Evolutionary conservation across 2,113 vertebrate genomes (phyloP), one percentile per base, ranked within the genome.

Genomic region (Corapipo altera): DNA sequence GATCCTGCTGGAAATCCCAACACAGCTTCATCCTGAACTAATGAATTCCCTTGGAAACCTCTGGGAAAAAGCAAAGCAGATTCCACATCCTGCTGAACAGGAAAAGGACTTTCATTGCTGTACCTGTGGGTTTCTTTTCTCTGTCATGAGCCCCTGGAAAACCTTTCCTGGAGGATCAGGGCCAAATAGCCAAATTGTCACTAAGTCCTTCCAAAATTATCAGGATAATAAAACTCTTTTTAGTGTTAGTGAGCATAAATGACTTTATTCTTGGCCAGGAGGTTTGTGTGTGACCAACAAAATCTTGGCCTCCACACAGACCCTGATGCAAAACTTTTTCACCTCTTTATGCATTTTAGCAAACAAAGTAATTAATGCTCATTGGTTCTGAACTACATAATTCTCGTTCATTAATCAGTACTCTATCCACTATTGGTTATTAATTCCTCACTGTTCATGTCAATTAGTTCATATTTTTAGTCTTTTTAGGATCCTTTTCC

Each of bases 81-180:
- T 5, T 30, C 4, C 1, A 46, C 1, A 2, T 55, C 44, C 58
- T 35, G 70, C 57, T 52, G 55, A 79, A 49, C 0, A 3, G 48
- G 30, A 51, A 24, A 76, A 58, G 12, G 18, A 32, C 61, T 70
- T 66, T 22, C 1, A 0, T 11, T 43, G 39, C 41, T 80, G 66
- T 19, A 41, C 10, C 48, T 89, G 72, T 4, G 35, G 49, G 24
- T n/a, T 21, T 51, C 46, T n/a, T 24, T 41, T 33, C 59, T 70
- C 51, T 67, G 12, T 37, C 37, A 20, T 7, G 14, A 81, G 35
- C 33, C 39, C 70, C 54, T 3, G 5, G 54, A 66, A 92, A 81
- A 14, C 10, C 43, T 27, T 46, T 41, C 49, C 1, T 1, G 15
- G 55, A 70, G 8, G 59, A 49, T 27, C 9, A 49, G 22, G 37